Evolutionary conservation across 2,888 invertebrate species (phyloP).

Genomic region (Chromoteleia sp.): DNA sequence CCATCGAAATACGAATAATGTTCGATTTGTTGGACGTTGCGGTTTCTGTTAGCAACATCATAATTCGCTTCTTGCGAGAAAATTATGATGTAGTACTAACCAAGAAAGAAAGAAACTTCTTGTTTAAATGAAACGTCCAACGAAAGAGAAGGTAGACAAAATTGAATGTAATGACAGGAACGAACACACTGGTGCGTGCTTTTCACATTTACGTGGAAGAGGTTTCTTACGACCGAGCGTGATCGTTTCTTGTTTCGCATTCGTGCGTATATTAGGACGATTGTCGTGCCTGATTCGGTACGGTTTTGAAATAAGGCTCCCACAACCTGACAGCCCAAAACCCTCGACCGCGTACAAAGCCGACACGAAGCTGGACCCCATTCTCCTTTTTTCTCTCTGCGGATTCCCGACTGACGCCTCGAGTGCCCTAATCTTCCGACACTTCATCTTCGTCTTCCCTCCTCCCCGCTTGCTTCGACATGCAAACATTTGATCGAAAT

Average conservation of each 20-base stretch:
- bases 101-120: neutral
- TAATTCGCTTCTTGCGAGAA: conserved; percentile 5
- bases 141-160: conserved; percentile 12
- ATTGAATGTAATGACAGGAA: conserved; percentile 62
- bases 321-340: conserved; percentile 78
- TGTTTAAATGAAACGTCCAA: neutral
- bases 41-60: neutral
- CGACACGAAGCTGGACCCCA: conserved; percentile 66
- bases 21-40: no score
- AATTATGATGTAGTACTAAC: conserved; percentile 12
- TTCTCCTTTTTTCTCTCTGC: conserved; percentile 45
- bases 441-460: conserved; percentile 58
- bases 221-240: conserved; percentile 35
- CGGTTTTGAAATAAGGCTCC: conserved; percentile 81
- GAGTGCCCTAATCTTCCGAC: conserved; percentile 76
- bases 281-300: conserved; percentile 82
- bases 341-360: conserved; percentile 76
- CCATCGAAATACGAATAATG: no score
- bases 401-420: conserved; percentile 73
- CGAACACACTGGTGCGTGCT: conserved; percentile 26
- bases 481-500: conserved; percentile 65
- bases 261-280: conserved; percentile 78
- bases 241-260: conserved; percentile 43
- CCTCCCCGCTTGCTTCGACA: conserved; percentile 47
- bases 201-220: conserved; percentile 53